These are phyloP conservation scores for Papilio machaon DNA, from an alignment of 1,140 invertebrate genomes.

Conservation along the genomic window DNA sequence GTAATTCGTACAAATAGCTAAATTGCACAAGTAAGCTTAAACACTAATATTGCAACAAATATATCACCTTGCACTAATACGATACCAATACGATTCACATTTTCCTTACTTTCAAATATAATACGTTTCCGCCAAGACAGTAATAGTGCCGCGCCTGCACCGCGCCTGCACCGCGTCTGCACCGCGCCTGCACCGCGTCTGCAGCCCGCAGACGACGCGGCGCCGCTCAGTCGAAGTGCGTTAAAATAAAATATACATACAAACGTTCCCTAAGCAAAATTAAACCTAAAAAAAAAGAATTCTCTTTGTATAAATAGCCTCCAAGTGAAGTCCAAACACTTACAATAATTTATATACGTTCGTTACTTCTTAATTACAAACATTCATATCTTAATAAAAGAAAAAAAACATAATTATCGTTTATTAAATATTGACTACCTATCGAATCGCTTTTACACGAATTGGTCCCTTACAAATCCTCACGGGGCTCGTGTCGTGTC, in stretches of 20 bases:
- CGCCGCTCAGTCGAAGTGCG: too few species aligned
- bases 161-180: too few species aligned
- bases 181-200: too few species aligned
- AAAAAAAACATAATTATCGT: background rate
- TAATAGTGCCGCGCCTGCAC: too few species aligned
- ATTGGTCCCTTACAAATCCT: slow-evolving; percentile 33
- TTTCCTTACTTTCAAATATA: slow-evolving; percentile 46
- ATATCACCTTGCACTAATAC: slow-evolving; percentile 73
- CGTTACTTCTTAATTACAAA: slow-evolving; percentile 29
- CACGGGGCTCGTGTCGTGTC: too few species aligned
- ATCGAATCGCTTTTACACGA: slow-evolving; percentile 43
- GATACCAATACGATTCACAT: slow-evolving; percentile 46
- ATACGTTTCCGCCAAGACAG: background rate
- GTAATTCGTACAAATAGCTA: slow-evolving; percentile 47
- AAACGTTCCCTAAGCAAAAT: slow-evolving; percentile 36
- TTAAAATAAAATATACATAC: slow-evolving; percentile 44
- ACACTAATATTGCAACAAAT: slow-evolving; percentile 77
- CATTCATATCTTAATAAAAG: background rate
- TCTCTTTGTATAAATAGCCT: slow-evolving; percentile 27
- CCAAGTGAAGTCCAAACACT: background rate
- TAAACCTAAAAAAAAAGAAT: background rate
- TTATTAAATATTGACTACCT: background rate
- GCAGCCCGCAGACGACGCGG: too few species aligned
- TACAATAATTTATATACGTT: slow-evolving; percentile 29
- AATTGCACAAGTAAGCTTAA: slow-evolving; percentile 63